Evolutionary conservation across 2,888 invertebrate species (phyloP).

Genomic region (Helobdella robusta): DNA sequence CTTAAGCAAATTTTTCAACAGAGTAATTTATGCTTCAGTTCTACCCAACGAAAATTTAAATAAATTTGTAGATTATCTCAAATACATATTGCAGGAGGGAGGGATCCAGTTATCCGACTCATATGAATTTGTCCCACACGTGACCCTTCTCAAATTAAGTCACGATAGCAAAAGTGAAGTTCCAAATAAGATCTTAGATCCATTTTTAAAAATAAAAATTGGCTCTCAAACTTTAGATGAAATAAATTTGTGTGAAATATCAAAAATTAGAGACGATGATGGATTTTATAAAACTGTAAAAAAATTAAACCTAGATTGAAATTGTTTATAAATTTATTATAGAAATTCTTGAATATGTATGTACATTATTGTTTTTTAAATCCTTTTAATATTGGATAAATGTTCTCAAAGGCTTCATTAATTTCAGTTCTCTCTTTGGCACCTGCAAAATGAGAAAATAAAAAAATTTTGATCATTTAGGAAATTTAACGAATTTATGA

Average conservation of each 20-base stretch:
- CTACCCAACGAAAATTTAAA: conserved; percentile 41
- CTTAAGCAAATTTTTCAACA: conserved; percentile 45
- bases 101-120: conserved; percentile 47
- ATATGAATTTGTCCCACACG: conserved; percentile 50
- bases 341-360: no score
- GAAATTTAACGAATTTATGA: no score
- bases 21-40: conserved; percentile 49
- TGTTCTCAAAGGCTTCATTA: conserved; percentile 82
- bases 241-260: conserved; percentile 47
- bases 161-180: conserved; percentile 41
- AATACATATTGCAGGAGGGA: conserved; percentile 38
- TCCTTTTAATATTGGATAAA: conserved; percentile 85
- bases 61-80: conserved; percentile 42
- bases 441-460: conserved; percentile 62
- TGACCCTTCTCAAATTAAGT: conserved; percentile 49
- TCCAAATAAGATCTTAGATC: conserved; percentile 42
- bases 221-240: conserved; percentile 45
- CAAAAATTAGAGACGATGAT: conserved; percentile 10
- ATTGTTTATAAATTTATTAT: background rate
- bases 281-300: conserved; percentile 1
- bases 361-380: conserved; percentile 61
- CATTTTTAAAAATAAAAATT: conserved; percentile 42
- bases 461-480: conserved; percentile 4
- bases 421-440: conserved; percentile 84
- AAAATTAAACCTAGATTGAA: background rate